Percentiles rank a stretch among this genome's conserved stretches.
Conservation (phyloP, 2,888 invertebrate species). For the Trilocha varians region DNA sequence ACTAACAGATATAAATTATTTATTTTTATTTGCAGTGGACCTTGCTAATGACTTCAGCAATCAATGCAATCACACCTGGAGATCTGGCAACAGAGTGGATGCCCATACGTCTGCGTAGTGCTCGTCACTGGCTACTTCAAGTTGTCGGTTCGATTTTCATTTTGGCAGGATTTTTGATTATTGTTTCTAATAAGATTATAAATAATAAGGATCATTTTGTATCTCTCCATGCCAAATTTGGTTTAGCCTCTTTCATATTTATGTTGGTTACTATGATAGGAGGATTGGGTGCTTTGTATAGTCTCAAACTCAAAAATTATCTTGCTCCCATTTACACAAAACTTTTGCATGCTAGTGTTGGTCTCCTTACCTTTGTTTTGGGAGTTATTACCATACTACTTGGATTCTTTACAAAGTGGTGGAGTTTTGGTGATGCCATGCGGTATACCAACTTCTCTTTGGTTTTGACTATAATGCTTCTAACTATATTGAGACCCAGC, state of each 20-base stretch:
- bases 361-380: conserved; percentile 51
- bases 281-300: conserved; percentile 56
- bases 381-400: conserved; percentile 55
- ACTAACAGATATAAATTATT: conserved; percentile 1
- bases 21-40: conserved; percentile 51
- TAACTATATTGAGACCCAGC: conserved; percentile 54
- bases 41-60: conserved; percentile 59
- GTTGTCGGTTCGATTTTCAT: conserved; percentile 38
- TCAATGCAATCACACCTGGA: conserved; percentile 63
- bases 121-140: conserved; percentile 66
- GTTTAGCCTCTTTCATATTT: conserved; percentile 52
- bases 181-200: conserved; percentile 55
- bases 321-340: conserved; percentile 63
- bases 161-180: conserved; percentile 49
- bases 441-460: conserved; percentile 43
- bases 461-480: conserved; percentile 44
- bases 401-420: conserved; percentile 56
- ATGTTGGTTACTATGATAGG: conserved; percentile 55
- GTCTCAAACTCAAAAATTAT: conserved; percentile 56
- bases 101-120: conserved; percentile 60
- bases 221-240: conserved; percentile 58
- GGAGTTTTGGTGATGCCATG: conserved; percentile 48
- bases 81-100: conserved; percentile 69
- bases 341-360: conserved; percentile 53
- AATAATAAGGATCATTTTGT: conserved; percentile 44